Conservation (phyloP, 2,113 vertebrate genomes). For the Psittacara wagleri region DNA sequence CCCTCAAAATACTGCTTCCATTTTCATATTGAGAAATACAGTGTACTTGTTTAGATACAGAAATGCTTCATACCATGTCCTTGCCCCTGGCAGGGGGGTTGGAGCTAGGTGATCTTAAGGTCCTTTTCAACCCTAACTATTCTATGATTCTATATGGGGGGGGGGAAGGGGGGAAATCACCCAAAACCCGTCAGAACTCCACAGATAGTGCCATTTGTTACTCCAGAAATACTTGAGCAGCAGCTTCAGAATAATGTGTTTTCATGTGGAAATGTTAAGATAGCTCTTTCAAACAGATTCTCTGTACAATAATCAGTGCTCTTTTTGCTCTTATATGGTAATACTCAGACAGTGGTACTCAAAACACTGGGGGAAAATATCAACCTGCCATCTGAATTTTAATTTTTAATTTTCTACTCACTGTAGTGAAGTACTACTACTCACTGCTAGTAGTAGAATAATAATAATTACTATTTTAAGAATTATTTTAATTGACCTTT, state of each 20-base stretch:
- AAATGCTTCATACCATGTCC: neutral
- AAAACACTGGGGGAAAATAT: neutral
- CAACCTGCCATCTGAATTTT: neutral
- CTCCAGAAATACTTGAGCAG: neutral
- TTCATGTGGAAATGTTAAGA: slow-evolving; percentile 3
- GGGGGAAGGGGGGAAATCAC: too few species aligned
- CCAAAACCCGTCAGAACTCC: neutral
- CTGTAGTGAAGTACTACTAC: neutral
- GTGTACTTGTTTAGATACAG: neutral
- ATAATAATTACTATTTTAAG: neutral
- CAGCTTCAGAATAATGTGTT: slow-evolving; percentile 12
- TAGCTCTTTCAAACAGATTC: neutral
- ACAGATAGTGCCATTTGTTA: neutral
- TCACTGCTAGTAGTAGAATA: neutral
- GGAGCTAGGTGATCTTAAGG: too few species aligned
- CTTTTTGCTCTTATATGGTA: slow-evolving; percentile 37
- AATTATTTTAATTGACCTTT: neutral
- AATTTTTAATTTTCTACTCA: neutral
- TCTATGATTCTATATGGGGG: too few species aligned
- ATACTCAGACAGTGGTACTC: neutral
- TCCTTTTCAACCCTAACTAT: too few species aligned
- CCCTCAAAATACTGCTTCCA: neutral
- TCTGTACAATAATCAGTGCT: neutral
- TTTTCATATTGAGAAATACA: neutral
- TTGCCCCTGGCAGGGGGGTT: too few species aligned